Evolutionary conservation across 2,888 invertebrate genomes (phyloP).

Genomic region (Allygus modestus): DNA sequence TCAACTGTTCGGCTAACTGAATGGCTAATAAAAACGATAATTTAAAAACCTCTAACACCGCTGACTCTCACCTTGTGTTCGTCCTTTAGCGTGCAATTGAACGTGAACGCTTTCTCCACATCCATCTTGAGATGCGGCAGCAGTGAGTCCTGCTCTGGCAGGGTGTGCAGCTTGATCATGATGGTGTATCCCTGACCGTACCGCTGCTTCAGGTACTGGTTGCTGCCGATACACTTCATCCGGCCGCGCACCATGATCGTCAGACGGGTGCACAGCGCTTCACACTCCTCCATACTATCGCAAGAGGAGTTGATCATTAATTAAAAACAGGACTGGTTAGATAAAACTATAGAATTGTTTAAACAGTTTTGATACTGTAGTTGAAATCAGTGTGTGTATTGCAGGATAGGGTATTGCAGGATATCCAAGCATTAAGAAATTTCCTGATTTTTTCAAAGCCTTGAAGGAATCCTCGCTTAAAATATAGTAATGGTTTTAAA

Average conservation of each 20-base stretch:
- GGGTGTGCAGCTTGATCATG: constrained; percentile 75
- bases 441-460: too few species aligned
- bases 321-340: constrained; percentile 5
- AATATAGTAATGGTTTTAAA: too few species aligned
- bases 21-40: too few species aligned
- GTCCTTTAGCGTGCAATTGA: constrained; percentile 82
- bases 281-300: constrained; percentile 93
- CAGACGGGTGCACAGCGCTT: constrained; percentile 86
- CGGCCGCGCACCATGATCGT: constrained; percentile 87
- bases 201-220: constrained; percentile 84
- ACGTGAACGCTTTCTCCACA: constrained; percentile 71
- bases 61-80: constrained; percentile 79
- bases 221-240: constrained; percentile 85
- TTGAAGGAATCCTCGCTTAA: too few species aligned
- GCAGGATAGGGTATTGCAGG: too few species aligned
- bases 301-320: too few species aligned
- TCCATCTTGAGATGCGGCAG: constrained; percentile 62
- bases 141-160: constrained; percentile 25
- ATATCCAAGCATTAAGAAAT: too few species aligned
- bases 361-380: too few species aligned
- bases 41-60: too few species aligned
- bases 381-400: too few species aligned
- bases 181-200: constrained; percentile 84
- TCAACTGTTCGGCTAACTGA: too few species aligned
- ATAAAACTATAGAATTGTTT: too few species aligned